These are phyloP conservation scores for Trichomalopsis sarcophagae DNA, from an alignment of 1,140 invertebrate genomes.

Conservation along the genomic window DNA sequence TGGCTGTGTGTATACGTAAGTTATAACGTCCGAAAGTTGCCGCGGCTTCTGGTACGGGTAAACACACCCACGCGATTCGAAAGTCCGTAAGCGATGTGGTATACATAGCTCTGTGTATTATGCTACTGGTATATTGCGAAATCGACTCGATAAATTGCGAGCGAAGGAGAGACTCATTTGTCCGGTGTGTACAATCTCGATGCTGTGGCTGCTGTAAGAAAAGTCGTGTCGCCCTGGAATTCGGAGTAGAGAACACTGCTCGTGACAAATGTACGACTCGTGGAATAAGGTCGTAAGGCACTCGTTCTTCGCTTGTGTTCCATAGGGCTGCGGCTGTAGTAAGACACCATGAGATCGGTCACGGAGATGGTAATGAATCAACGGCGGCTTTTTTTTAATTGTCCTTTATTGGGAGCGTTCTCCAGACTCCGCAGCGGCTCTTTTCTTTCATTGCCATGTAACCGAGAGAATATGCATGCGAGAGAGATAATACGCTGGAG, in stretches of 20 bases:
- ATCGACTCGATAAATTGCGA: slow-evolving; percentile 32
- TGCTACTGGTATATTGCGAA: slow-evolving; percentile 12
- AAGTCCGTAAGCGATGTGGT: background rate
- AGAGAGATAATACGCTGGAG: background rate
- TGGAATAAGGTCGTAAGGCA: slow-evolving; percentile 2
- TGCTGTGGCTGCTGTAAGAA: background rate
- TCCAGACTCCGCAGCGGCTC: background rate
- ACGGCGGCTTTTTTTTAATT: slow-evolving; percentile 27
- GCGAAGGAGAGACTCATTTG: slow-evolving; percentile 34
- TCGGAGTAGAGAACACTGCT: background rate
- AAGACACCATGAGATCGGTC: background rate
- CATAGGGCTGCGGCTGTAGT: background rate
- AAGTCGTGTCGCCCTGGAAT: background rate
- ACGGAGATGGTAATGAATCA: slow-evolving; percentile 17
- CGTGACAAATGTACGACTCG: background rate
- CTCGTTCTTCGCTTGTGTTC: slow-evolving; percentile 9
- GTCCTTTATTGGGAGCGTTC: slow-evolving; percentile 3
- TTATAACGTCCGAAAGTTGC: background rate
- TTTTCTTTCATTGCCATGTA: background rate
- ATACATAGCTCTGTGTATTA: too few relatives aligned
- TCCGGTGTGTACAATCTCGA: background rate
- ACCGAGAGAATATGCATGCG: background rate
- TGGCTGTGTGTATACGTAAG: background rate
- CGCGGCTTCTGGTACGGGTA: background rate
- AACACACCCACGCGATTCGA: slow-evolving; percentile 22